Percentiles rank a stretch among this genome's conserved stretches.
phyloP scores from a whole-genome alignment of 2,797 vertebrate genomes.

The Pipistrellus kuhlii region DNA sequence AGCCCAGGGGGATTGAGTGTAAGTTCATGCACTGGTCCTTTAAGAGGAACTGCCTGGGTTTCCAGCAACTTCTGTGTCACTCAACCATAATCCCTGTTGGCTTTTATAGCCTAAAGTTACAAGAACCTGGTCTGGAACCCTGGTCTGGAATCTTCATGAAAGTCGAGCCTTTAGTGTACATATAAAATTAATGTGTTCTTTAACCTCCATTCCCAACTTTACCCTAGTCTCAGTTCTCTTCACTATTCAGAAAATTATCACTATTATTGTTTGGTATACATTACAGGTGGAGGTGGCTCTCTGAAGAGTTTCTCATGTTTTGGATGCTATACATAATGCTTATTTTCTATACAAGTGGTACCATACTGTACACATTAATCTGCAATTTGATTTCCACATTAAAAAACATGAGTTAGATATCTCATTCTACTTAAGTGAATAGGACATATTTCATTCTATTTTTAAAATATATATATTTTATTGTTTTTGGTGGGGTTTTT shows the following conservation, averaged over 20 bases:
- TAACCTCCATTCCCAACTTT: background rate
- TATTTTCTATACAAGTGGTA: background rate
- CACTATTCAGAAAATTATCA: background rate
- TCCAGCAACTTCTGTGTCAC: too few relatives aligned
- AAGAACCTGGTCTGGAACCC: too few relatives aligned
- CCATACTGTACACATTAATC: background rate
- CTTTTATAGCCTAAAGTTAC: too few relatives aligned
- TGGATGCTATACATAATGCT: background rate
- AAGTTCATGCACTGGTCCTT: too few relatives aligned
- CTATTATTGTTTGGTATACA: background rate
- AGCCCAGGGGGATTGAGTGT: too few relatives aligned
- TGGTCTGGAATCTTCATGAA: too few relatives aligned
- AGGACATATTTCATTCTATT: background rate
- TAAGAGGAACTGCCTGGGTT: too few relatives aligned
- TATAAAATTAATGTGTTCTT: background rate
- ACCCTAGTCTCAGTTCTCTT: too few relatives aligned
- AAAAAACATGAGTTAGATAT: background rate
- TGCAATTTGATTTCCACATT: conserved; percentile 3
- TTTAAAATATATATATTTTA: background rate
- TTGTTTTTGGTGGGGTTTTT: too few relatives aligned
- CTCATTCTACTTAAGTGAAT: background rate
- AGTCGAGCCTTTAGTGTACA: background rate
- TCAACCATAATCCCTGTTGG: too few relatives aligned
- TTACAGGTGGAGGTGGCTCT: background rate
- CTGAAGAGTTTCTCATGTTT: background rate